These are phyloP conservation scores for Drosophila testacea DNA, from an alignment of 2,888 invertebrate genomes.

Conservation along the genomic window DNA sequence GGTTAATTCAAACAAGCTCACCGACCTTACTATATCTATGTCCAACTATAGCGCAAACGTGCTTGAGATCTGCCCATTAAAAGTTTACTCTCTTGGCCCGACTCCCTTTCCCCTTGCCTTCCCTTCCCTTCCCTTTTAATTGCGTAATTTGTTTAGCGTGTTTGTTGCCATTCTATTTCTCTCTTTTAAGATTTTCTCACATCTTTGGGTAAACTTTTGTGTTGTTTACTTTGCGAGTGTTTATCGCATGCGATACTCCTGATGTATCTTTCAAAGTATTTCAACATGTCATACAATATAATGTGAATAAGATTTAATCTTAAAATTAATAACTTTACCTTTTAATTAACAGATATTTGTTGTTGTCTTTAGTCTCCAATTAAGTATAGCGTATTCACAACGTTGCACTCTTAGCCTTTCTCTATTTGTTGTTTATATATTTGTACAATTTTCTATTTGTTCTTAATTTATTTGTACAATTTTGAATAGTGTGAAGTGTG, in stretches of 20 bases:
- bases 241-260: conserved; percentile 13
- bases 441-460: conserved; percentile 6
- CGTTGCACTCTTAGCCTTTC: neutral
- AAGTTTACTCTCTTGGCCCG: conserved; percentile 24
- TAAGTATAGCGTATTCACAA: neutral
- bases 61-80: conserved; percentile 38
- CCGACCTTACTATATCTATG: conserved; percentile 22
- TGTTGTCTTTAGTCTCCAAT: neutral
- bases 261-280: neutral
- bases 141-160: conserved; percentile 61
- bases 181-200: conserved; percentile 40
- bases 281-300: neutral
- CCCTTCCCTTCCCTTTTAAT: conserved; percentile 27
- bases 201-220: conserved; percentile 30
- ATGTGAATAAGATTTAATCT: neutral
- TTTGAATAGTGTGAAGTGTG: conserved; percentile 38
- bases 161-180: conserved; percentile 24
- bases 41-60: conserved; percentile 35
- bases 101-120: neutral
- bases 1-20: conserved; percentile 27
- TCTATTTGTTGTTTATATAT: neutral
- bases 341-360: neutral
- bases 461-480: conserved; percentile 22
- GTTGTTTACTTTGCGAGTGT: conserved; percentile 19
- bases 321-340: neutral